Base-by-base conservation (phyloP, 2,888 invertebrate species). In the Anarsia innoxiella region DNA sequence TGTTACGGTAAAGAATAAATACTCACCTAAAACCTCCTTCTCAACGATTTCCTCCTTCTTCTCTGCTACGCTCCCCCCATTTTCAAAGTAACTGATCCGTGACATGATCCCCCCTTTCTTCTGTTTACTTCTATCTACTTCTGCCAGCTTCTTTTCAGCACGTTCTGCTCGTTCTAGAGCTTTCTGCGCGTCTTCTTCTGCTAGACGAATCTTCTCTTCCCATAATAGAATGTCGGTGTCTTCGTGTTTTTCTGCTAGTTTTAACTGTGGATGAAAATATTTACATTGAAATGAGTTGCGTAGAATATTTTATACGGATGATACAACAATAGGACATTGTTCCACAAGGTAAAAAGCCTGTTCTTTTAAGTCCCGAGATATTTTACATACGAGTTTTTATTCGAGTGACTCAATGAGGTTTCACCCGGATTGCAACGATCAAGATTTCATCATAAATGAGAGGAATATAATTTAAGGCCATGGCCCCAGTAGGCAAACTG, bases 181-280 rank as follows among this genome's bases (percentile, higher is more conserved):
- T 46, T 85, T 86, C 46, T 87, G 86, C 1, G 91, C 80, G 51
- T 92, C 91, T n/a, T 89, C 88, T 57, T 91, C 91, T 0, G 89
- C 89, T 0, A 91, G 64, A 56, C 85, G 88, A 23, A 92, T 79
- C 52, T 91, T 90, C 63, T 92, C 91, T 49, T 91, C 91, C 56
- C 91, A 86, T 0, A 91, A 66, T 13, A 91, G 88, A 9, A 90
- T 86, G 56, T 91, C 89, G 0, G 89, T 88, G 51, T 90, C 90
- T 44, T 88, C 87, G 47, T 90, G 89, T 45, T 87, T 87, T 46
- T 90, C 90, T 31, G 90, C 88, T 31, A 91, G 51, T 64, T 91
- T 89, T 2, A 86, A 52, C 78, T 84, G 66, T 13, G 36, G 50
- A 37, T 23, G n/a, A 16, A 31, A 30, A 11, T 5, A 19, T n/a